These are phyloP conservation scores for Halocynthia aurantium DNA, from an alignment of 23 tunicate species.

Conservation along the genomic window DNA sequence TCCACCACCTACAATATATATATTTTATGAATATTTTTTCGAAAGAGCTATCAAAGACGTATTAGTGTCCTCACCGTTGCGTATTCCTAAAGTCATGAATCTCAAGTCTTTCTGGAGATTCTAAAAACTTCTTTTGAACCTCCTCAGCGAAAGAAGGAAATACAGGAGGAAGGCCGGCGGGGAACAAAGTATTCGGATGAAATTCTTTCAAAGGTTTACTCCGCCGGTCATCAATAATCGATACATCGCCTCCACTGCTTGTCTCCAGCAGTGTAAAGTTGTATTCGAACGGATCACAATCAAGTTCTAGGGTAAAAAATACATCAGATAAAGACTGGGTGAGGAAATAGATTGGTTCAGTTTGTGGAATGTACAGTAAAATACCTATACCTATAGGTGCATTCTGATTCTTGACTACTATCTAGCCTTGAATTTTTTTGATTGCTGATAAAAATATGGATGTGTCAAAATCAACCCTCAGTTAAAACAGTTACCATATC, in stretches of 20 bases:
- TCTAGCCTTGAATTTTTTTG: too few relatives aligned
- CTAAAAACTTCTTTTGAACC: conserved; percentile 21
- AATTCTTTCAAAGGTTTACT: background rate
- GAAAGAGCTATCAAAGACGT: background rate
- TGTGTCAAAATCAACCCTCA: too few relatives aligned
- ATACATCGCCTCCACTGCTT: conserved; percentile 4
- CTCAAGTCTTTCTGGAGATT: conserved; percentile 25
- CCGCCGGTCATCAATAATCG: conserved; percentile 7
- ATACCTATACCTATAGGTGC: too few relatives aligned
- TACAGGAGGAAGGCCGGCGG: conserved; percentile 44
- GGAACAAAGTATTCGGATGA: conserved; percentile 24
- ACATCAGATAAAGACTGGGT: too few relatives aligned
- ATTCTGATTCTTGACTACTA: too few relatives aligned
- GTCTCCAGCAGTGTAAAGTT: conserved; percentile 29
- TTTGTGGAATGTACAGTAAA: too few relatives aligned
- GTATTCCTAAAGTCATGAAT: conserved; percentile 26
- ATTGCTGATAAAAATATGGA: too few relatives aligned
- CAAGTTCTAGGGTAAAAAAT: background rate
- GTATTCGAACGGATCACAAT: background rate
- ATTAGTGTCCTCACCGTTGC: conserved; percentile 13
- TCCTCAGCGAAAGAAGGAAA: conserved; percentile 19
- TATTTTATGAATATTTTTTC: background rate
- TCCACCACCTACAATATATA: conserved; percentile 20
- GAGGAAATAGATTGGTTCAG: too few relatives aligned
- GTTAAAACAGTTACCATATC: too few relatives aligned